phyloP scores from a whole-genome alignment of 1,140 invertebrate species.

The Metopolophium dirhodum region DNA sequence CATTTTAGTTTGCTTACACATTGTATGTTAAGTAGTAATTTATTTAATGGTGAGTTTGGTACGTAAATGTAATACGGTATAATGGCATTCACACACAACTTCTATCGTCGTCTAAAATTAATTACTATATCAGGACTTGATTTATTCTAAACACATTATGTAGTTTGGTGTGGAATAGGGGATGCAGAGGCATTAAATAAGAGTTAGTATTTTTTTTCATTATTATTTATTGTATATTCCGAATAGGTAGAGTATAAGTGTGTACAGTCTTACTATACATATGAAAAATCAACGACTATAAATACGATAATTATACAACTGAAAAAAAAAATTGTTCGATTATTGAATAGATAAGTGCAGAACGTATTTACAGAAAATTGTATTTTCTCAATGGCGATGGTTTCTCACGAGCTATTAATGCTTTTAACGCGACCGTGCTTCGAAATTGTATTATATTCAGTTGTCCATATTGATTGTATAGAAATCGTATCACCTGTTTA shows the following conservation, averaged over 20 bases:
- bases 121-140: not conserved
- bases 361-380: not conserved
- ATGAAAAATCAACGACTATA: not conserved
- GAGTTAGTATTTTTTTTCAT: not conserved
- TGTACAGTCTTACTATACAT: not conserved
- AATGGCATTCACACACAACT: not conserved
- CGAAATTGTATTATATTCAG: not conserved
- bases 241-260: not conserved
- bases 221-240: not conserved
- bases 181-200: not conserved
- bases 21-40: not conserved
- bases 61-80: not conserved
- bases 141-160: not conserved
- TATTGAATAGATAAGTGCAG: not conserved
- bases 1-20: not conserved
- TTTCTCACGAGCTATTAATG: not conserved
- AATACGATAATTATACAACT: not conserved
- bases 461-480: not conserved
- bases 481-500: not conserved
- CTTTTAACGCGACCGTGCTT: not conserved
- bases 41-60: not conserved
- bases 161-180: not conserved
- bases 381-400: not conserved
- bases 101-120: not conserved
- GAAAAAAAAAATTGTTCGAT: not conserved